These are phyloP conservation scores for Aurelia aurita complex sp. Pacific DNA, from an alignment of 30 jellyfish, hydroid and myxozoan species.

Conservation along the genomic window DNA sequence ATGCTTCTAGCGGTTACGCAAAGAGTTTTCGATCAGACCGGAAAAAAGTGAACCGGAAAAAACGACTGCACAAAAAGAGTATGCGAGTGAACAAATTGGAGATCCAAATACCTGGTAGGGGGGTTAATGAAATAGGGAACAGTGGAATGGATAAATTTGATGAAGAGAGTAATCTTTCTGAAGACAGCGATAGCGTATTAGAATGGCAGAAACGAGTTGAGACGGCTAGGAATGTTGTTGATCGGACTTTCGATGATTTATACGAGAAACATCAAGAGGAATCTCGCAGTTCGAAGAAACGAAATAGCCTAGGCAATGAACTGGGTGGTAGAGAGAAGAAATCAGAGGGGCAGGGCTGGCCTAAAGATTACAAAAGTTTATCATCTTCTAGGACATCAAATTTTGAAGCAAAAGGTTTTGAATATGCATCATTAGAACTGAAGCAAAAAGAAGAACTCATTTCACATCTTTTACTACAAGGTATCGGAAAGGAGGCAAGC, in stretches of 20 bases:
- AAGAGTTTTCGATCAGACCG: slow-evolving; percentile 43
- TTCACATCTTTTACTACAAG: slow-evolving; percentile 40
- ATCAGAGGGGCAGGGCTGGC: not conserved
- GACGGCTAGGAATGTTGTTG: slow-evolving; percentile 15
- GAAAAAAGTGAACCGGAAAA: slow-evolving; percentile 3
- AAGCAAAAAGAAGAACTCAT: slow-evolving; percentile 49
- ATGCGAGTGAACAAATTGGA: slow-evolving; percentile 41
- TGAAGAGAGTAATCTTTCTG: slow-evolving; percentile 1
- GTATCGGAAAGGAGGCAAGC: slow-evolving; percentile 41
- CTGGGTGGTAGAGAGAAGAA: not conserved
- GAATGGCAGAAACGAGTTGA: slow-evolving; percentile 32
- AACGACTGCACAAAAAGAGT: slow-evolving; percentile 32
- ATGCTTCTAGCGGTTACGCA: slow-evolving; percentile 68
- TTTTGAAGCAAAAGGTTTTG: slow-evolving; percentile 9
- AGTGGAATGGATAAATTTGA: not conserved
- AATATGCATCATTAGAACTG: slow-evolving; percentile 38
- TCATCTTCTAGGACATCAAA: slow-evolving; percentile 7
- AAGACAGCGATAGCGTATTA: slow-evolving; percentile 23
- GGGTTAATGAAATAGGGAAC: not conserved
- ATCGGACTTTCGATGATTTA: slow-evolving; percentile 33
- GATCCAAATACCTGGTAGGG: slow-evolving; percentile 36
- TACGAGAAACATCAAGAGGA: slow-evolving; percentile 18
- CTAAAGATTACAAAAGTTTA: not conserved
- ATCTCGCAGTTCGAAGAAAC: not conserved
- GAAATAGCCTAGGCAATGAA: not conserved